A percentile compares a stretch with the other conserved stretches of the same genome.
These are phyloP conservation scores for Megalops atlanticus DNA, from an alignment of 2,113 vertebrate species.

Conservation along the genomic window DNA sequence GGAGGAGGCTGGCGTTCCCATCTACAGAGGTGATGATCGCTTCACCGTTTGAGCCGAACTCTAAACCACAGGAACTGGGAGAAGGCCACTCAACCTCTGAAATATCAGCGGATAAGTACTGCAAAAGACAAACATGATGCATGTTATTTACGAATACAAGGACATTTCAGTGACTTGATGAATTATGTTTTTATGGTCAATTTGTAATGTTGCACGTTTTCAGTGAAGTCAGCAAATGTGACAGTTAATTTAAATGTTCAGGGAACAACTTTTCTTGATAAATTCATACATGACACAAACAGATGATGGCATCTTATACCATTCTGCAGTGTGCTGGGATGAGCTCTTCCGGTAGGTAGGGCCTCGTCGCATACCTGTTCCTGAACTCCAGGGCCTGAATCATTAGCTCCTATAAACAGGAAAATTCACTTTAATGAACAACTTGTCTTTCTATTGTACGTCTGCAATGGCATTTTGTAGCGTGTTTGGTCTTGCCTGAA, in stretches of 20 bases:
- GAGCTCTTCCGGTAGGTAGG: slow-evolving; percentile 78
- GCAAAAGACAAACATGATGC: slow-evolving; percentile 9
- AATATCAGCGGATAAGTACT: slow-evolving; percentile 70
- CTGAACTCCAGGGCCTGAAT: slow-evolving; percentile 78
- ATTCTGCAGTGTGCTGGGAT: slow-evolving; percentile 70
- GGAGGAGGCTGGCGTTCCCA: slow-evolving; percentile 69
- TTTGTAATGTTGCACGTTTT: background rate
- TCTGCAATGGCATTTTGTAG: too few species aligned
- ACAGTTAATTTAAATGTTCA: background rate
- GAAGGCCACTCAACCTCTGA: slow-evolving; percentile 76
- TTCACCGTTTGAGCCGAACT: slow-evolving; percentile 46
- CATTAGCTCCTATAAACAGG: slow-evolving; percentile 67
- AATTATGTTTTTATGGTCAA: background rate
- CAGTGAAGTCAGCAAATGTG: background rate
- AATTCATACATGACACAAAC: background rate
- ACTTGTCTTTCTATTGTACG: too few species aligned
- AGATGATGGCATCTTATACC: slow-evolving; percentile 57
- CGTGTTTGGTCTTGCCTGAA: too few species aligned
- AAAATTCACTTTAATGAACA: background rate
- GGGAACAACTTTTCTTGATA: background rate
- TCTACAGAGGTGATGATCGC: slow-evolving; percentile 75
- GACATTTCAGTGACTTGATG: background rate
- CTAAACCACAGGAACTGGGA: slow-evolving; percentile 35
- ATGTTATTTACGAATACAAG: background rate
- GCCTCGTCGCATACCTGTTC: slow-evolving; percentile 74